Base-by-base conservation (phyloP, 2,888 invertebrate genomes). In the Synergus umbraculus region DNA sequence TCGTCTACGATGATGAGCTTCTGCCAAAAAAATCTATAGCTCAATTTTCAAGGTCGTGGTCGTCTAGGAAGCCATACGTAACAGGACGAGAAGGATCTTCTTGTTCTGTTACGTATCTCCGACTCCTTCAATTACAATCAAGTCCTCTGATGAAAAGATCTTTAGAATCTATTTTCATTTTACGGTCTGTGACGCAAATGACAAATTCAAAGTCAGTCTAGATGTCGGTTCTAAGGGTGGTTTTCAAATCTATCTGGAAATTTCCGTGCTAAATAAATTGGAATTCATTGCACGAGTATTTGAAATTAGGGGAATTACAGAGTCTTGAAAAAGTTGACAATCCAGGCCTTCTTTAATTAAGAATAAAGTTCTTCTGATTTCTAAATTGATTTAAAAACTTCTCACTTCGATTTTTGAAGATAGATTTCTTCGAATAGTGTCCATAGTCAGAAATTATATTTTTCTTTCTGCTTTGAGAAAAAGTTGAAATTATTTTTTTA, bases 1-100 rank as follows among this genome's bases (percentile, higher is more conserved):
- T 78, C 82, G 67, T 78, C 79, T 76, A 81, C 77, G 80, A 81
- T 73, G 43, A 81, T 54, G 60, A 82, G 73, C 60, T 82, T 79
- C 80, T 87, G 87, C 87, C 87, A 87, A 89, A 87, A 83, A 84
- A 88, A 86, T 87, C 85, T 85, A 86, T 87, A 85, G 83, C 77
- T 66, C 76, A 76, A 44, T 79, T 81, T 78, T 78, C 83, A 85
- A 85, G 83, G 81, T 81, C 83, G 69, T 60, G 73, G 78, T 67
- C 58, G 76, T 63, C 58, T 77, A 78, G 78, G 79, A 81, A 83
- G 76, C 66, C 81, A 37, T 82, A 79, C 77, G 78, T 80, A 77
- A 37, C 37, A 37, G 37, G 77, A 82, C 81, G 60, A 66, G 77
- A 46, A 76, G 76, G 76, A 79, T 76, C 76, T 67, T 8, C 67